phyloP scores from a whole-genome alignment of 2,797 vertebrate genomes.

The Siniperca undulata region DNA sequence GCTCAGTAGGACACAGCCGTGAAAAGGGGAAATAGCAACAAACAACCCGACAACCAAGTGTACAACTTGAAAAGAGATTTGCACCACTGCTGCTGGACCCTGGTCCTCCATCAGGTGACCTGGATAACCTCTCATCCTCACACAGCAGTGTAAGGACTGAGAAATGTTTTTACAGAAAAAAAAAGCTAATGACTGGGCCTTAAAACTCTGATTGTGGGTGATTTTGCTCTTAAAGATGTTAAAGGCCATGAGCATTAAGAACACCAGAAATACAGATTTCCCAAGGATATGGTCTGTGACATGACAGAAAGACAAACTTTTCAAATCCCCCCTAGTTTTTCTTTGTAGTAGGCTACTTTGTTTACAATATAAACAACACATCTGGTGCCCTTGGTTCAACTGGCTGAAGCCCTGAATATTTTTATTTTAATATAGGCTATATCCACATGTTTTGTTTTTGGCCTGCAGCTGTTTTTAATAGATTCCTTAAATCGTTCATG shows the following conservation, averaged over 20 bases:
- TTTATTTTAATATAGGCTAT: no score
- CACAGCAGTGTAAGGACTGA: slow-evolving; percentile 2
- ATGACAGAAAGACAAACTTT: background rate
- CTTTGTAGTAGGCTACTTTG: no score
- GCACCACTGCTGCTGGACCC: slow-evolving; percentile 9
- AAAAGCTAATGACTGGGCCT: slow-evolving; percentile 10
- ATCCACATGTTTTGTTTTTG: no score
- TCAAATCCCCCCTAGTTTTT: no score
- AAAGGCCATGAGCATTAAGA: background rate
- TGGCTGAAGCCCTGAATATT: no score
- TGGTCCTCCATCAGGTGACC: slow-evolving; percentile 12
- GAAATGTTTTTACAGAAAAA: slow-evolving; percentile 15
- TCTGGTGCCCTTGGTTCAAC: no score
- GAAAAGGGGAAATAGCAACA: slow-evolving; percentile 6
- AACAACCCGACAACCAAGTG: background rate
- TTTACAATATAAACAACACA: no score
- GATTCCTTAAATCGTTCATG: no score
- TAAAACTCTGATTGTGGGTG: slow-evolving; percentile 1
- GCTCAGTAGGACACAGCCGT: slow-evolving; percentile 20
- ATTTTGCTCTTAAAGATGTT: background rate
- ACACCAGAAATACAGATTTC: background rate
- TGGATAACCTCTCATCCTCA: slow-evolving; percentile 14
- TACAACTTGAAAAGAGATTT: slow-evolving; percentile 21
- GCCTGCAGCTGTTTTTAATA: no score
- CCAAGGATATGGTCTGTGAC: background rate